These are phyloP conservation scores for Oceanodroma tethys DNA, from an alignment of 2,113 vertebrate genomes.

Conservation along the genomic window DNA sequence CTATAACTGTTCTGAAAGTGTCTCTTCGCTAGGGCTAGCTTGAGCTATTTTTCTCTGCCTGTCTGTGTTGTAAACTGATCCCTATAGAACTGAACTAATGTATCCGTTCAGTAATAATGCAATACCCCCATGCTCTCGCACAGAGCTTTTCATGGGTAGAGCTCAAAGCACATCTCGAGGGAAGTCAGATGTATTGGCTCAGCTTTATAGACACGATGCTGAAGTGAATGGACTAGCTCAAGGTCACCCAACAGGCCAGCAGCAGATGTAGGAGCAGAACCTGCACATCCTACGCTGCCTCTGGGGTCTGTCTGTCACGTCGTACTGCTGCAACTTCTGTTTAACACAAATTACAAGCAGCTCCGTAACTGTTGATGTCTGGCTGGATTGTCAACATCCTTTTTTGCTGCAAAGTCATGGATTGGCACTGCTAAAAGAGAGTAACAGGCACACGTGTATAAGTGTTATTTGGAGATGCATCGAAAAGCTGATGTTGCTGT, in stretches of 20 bases:
- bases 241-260: neutral
- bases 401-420: neutral
- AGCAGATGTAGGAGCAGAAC: neutral
- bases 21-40: neutral
- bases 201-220: neutral
- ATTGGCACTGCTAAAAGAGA: neutral
- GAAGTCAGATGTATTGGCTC: neutral
- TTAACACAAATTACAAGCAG: neutral
- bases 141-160: neutral
- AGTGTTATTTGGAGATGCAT: neutral
- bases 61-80: neutral
- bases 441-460: neutral
- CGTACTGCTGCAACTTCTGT: neutral
- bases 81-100: neutral
- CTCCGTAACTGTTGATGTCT: neutral
- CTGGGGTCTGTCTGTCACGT: neutral
- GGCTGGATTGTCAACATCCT: neutral
- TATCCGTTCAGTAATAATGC: neutral
- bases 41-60: neutral
- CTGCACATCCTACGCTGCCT: neutral
- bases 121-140: neutral
- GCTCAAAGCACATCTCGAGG: neutral
- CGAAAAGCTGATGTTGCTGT: neutral
- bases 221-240: neutral
- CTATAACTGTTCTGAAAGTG: neutral